phyloP scores from a whole-genome alignment of 1,140 invertebrate genomes.

The Hestina assimilis region DNA sequence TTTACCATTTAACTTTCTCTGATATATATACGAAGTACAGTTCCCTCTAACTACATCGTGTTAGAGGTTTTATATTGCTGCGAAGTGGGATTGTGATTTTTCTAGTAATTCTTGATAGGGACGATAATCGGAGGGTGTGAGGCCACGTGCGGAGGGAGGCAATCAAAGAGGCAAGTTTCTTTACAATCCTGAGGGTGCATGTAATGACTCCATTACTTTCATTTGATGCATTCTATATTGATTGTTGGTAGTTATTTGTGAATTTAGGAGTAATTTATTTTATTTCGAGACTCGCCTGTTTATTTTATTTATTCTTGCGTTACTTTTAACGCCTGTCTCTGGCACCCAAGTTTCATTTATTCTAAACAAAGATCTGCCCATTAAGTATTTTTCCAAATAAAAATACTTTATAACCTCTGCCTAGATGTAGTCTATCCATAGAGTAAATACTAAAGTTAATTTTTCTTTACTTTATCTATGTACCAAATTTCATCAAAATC shows the following conservation, averaged over 20 bases:
- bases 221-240: background rate
- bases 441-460: too few species aligned
- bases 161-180: slow-evolving; percentile 9
- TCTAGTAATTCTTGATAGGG: slow-evolving; percentile 1
- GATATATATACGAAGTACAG: background rate
- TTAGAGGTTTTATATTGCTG: background rate
- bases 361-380: too few species aligned
- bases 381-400: too few species aligned
- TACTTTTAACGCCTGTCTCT: too few species aligned
- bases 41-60: too few species aligned
- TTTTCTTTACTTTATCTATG: too few species aligned
- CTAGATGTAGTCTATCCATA: too few species aligned
- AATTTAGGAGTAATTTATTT: background rate
- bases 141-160: slow-evolving; percentile 7
- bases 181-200: slow-evolving; percentile 9
- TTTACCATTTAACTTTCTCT: too few species aligned
- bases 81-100: slow-evolving; percentile 9
- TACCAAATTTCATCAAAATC: too few species aligned
- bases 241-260: background rate
- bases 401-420: too few species aligned
- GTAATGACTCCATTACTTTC: slow-evolving; percentile 6
- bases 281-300: background rate
- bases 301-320: too few species aligned
- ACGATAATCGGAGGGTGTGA: background rate
- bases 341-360: too few species aligned